These are phyloP conservation scores for Holacanthus passer DNA, from an alignment of 2,113 vertebrate species.

Conservation along the genomic window DNA sequence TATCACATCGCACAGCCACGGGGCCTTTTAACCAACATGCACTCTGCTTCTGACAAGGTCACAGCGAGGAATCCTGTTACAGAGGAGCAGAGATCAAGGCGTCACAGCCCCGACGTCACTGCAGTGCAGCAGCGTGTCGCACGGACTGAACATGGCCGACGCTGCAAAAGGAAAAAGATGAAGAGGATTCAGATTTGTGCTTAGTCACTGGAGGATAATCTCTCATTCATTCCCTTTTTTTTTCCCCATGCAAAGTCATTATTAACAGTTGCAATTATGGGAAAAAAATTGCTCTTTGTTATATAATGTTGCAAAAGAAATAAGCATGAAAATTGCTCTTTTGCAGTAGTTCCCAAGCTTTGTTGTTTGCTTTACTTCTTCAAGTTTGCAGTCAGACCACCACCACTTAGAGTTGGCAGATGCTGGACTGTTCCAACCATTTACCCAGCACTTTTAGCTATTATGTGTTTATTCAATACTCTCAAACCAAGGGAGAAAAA, in stretches of 20 bases:
- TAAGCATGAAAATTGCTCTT: background rate
- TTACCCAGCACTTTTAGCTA: background rate
- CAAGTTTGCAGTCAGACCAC: background rate
- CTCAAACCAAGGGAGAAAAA: background rate
- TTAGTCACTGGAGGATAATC: background rate
- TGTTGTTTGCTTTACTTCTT: background rate
- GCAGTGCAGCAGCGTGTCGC: slow-evolving; percentile 6
- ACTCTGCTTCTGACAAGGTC: slow-evolving; percentile 55
- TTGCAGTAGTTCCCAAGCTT: background rate
- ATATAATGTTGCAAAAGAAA: background rate
- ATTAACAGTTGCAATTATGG: background rate
- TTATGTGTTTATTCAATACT: background rate
- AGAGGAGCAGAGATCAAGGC: slow-evolving; percentile 31
- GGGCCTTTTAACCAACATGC: slow-evolving; percentile 31
- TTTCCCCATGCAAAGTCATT: background rate
- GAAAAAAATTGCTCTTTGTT: background rate
- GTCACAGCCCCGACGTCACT: slow-evolving; percentile 14
- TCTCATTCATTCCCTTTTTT: background rate
- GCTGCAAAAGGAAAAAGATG: background rate
- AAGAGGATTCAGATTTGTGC: slow-evolving; percentile 8
- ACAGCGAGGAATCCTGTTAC: background rate
- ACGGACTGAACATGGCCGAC: background rate
- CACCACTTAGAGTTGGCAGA: background rate
- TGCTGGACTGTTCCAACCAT: background rate
- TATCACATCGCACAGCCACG: slow-evolving; percentile 34